Evolutionary conservation across 2,113 vertebrate genomes (phyloP).

Genomic region (Cephalophus harveyi): DNA sequence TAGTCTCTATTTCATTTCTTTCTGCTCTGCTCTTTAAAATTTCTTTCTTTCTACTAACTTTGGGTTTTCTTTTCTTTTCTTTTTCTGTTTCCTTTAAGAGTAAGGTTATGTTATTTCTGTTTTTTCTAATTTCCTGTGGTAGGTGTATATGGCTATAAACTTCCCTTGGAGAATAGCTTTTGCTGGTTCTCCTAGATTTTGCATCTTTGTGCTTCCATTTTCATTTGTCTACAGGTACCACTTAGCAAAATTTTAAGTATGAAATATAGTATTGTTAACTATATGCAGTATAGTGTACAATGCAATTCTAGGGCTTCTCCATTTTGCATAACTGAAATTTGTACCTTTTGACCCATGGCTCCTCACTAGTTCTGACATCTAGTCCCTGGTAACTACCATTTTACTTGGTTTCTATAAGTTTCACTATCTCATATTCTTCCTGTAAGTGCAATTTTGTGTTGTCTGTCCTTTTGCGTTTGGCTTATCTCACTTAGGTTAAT

Average conservation of each 20-base stretch:
- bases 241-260: not conserved
- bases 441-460: not conserved
- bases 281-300: not conserved
- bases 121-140: not conserved
- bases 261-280: not conserved
- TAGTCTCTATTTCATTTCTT: not conserved
- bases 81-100: not conserved
- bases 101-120: not conserved
- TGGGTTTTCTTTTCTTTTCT: not conserved
- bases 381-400: not conserved
- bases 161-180: not conserved
- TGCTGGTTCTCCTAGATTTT: not conserved
- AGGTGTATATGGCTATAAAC: not conserved
- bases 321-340: not conserved
- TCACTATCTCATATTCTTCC: not conserved
- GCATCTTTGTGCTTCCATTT: not conserved
- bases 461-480: not conserved
- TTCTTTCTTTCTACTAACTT: not conserved
- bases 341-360: not conserved
- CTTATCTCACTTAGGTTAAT: not conserved
- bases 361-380: not conserved
- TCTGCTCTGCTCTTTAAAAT: not conserved
- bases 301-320: not conserved
- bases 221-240: not conserved
- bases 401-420: not conserved